These are phyloP conservation scores for Adoxophyes honmai DNA, from an alignment of 1,140 invertebrate genomes.

Conservation along the genomic window DNA sequence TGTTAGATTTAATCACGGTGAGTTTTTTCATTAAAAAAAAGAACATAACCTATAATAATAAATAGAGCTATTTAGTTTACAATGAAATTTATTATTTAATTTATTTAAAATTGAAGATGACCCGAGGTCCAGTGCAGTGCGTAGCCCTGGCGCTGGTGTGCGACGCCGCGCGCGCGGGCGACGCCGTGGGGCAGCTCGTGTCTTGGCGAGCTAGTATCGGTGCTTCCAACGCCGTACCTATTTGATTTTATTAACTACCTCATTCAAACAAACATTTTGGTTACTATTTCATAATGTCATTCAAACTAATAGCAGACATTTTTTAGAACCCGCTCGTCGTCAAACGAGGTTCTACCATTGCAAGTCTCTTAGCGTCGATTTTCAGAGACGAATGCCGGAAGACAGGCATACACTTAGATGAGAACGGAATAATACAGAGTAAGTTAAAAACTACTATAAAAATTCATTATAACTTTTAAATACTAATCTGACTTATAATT, in stretches of 20 bases:
- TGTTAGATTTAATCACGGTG: constrained; percentile 59
- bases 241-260: not conserved
- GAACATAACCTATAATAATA: too few species aligned
- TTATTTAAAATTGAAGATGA: constrained; percentile 42
- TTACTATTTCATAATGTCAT: too few species aligned
- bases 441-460: not conserved
- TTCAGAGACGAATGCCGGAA: constrained; percentile 45
- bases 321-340: constrained; percentile 46
- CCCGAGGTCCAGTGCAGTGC: constrained; percentile 43
- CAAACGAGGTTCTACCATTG: constrained; percentile 48
- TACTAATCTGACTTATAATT: too few species aligned
- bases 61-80: too few species aligned
- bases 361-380: constrained; percentile 47
- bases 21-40: constrained; percentile 23
- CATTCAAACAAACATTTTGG: too few species aligned
- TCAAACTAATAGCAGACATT: too few species aligned
- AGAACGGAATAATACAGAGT: constrained; percentile 46
- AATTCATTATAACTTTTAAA: too few species aligned
- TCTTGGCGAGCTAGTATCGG: constrained; percentile 48
- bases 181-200: constrained; percentile 46
- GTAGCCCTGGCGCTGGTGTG: constrained; percentile 51
- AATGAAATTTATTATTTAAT: too few species aligned
- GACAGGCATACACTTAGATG: constrained; percentile 33
- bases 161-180: constrained; percentile 43
- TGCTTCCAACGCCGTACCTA: constrained; percentile 35